These are phyloP conservation scores for Chelonus insularis DNA, from an alignment of 1,140 invertebrate species.

Conservation along the genomic window DNA sequence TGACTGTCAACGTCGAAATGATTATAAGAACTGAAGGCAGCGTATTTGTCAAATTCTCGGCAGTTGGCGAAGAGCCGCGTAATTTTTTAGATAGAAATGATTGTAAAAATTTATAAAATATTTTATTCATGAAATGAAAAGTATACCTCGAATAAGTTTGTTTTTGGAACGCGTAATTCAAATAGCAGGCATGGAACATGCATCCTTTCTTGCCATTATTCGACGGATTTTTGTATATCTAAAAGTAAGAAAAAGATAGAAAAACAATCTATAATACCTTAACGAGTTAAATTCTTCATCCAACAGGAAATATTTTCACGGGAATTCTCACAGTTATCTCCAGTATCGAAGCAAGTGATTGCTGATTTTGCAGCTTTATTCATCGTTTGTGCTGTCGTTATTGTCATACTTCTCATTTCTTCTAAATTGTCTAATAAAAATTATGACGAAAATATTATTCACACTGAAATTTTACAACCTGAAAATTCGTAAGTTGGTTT, in stretches of 20 bases:
- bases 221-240: conserved; percentile 38
- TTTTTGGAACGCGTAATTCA: not conserved
- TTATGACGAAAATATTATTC: not conserved
- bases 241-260: conserved; percentile 36
- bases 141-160: not conserved
- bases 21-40: conserved; percentile 17
- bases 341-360: conserved; percentile 19
- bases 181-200: conserved; percentile 35
- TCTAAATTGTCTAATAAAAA: conserved; percentile 30
- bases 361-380: conserved; percentile 33
- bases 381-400: conserved; percentile 21
- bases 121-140: not conserved
- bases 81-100: conserved; percentile 4
- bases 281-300: conserved; percentile 6
- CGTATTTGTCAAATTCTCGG: conserved; percentile 26
- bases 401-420: conserved; percentile 30
- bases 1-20: conserved; percentile 13
- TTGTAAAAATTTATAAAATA: not conserved
- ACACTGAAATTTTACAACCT: not conserved
- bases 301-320: conserved; percentile 34
- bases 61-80: conserved; percentile 21
- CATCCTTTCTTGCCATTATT: conserved; percentile 35
- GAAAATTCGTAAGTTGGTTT: conserved; percentile 18
- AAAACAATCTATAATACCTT: not conserved
- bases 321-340: conserved; percentile 28